Evolutionary conservation across 2,888 invertebrate species (phyloP).

Genomic region (Leuctra nigra): DNA sequence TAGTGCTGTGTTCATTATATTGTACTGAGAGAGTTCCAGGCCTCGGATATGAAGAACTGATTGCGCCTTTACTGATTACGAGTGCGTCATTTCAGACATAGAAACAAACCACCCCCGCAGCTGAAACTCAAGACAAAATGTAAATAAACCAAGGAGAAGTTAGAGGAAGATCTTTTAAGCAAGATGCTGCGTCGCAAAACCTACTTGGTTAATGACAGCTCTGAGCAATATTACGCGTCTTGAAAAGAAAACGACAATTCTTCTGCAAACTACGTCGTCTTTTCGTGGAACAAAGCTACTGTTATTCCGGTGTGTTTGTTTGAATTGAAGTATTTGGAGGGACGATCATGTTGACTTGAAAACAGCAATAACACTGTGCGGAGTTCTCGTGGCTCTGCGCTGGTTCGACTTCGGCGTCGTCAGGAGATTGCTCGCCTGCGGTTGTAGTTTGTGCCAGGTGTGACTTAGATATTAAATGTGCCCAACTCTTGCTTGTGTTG

Average conservation of each 20-base stretch:
- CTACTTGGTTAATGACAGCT: no score
- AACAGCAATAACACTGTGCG: slow-evolving; percentile 14
- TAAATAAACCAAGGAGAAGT: not conserved
- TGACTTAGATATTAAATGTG: slow-evolving; percentile 10
- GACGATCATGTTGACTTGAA: slow-evolving; percentile 4
- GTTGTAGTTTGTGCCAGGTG: slow-evolving; percentile 10
- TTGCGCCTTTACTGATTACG: slow-evolving; percentile 2
- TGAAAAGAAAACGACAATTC: no score
- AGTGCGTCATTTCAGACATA: not conserved
- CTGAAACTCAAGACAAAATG: slow-evolving; percentile 3
- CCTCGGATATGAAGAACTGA: no score
- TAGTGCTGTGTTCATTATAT: slow-evolving; percentile 4
- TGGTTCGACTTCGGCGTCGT: not conserved
- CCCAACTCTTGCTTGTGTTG: slow-evolving; percentile 10
- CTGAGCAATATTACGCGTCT: no score
- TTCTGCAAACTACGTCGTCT: no score
- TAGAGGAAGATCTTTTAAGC: no score
- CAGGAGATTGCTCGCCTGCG: slow-evolving; percentile 3
- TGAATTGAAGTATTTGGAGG: slow-evolving; percentile 4
- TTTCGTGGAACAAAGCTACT: no score
- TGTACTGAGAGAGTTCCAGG: not conserved
- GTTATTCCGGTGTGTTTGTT: no score
- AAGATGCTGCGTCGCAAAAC: no score
- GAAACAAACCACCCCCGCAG: not conserved
- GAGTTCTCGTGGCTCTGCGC: not conserved